These are phyloP conservation scores for Drosophila setosimentum DNA, from an alignment of 2,888 invertebrate genomes.

Conservation along the genomic window DNA sequence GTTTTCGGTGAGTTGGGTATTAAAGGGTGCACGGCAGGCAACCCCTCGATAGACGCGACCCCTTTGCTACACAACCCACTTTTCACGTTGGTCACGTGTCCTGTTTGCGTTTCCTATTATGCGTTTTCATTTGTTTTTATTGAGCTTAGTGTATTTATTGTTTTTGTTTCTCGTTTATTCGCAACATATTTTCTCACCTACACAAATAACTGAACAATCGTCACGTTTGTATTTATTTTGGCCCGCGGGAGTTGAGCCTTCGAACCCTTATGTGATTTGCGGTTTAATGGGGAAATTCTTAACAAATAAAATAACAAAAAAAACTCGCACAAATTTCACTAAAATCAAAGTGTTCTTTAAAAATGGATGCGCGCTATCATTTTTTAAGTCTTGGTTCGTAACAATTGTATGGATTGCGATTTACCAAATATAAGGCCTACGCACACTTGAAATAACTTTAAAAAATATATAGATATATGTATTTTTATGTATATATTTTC, in stretches of 20 bases:
- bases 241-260: conserved; percentile 53
- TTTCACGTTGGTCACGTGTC: conserved; percentile 38
- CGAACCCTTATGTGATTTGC: conserved; percentile 50
- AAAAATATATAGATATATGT: conserved; percentile 4
- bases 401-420: background rate
- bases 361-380: too few relatives aligned
- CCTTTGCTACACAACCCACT: background rate
- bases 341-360: conserved; percentile 10
- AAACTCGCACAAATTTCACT: conserved; percentile 21
- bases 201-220: conserved; percentile 80
- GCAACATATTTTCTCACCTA: conserved; percentile 84
- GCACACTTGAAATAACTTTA: conserved; percentile 17
- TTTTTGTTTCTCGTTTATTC: conserved; percentile 60
- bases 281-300: conserved; percentile 51
- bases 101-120: conserved; percentile 75
- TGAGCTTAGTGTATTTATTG: conserved; percentile 58
- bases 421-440: background rate
- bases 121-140: conserved; percentile 69
- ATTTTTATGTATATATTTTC: background rate
- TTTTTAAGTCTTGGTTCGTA: background rate
- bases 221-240: conserved; percentile 73
- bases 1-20: conserved; percentile 25
- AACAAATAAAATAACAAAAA: conserved; percentile 8
- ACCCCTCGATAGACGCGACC: conserved; percentile 25
- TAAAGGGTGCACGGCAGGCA: conserved; percentile 39